Base-by-base conservation (phyloP, 1,140 invertebrate genomes). In the Pomacea maculata region DNA sequence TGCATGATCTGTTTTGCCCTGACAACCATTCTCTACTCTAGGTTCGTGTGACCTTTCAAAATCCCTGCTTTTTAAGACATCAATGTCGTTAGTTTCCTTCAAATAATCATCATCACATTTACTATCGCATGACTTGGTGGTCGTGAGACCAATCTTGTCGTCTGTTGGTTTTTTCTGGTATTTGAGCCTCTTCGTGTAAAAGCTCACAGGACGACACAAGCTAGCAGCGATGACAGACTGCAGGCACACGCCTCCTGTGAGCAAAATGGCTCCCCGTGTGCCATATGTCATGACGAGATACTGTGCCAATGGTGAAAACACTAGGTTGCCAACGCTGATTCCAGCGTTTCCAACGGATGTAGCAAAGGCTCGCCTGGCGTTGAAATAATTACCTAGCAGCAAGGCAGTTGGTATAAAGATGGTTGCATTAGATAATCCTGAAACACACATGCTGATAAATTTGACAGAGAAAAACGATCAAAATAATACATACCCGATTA, bases 161-260 rank as follows among this genome's bases (percentile, higher is more conserved):
- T 17, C 15, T 11, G 57, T 14, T 61, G 11, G 11, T 17, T 61
- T 17, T 61, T 4, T 11, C 11, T 8, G 3, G 11, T 17, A 17
- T 14, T 14, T 17, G 57, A 17, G 9, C 0, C 57, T 17, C 57
- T 61, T 61, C 1, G 21, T 77, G 75, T 82, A 82, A 21, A 80
- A 76, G 11, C 52, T 81, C 54, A 75, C 74, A 15, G 85, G 83
- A 34, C 82, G 75, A 10, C 83, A 15, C 12, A 86, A 67, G 17
- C 65, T 57, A 17, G 70, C 78, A 10, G 63, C 73, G 2, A 81
- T 54, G 25, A 84, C 61, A 45, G 75, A 64, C 63, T 87, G 79
- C 14, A 84, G 15, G 63, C 80, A 61, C 8, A 87, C 54, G 11
- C 82, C 96, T 9, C 96, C 96, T 92, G 97, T 94, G 7, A 96